Evolutionary conservation across 2,888 invertebrate species (phyloP).

Genomic region (Nudaria mundana): DNA sequence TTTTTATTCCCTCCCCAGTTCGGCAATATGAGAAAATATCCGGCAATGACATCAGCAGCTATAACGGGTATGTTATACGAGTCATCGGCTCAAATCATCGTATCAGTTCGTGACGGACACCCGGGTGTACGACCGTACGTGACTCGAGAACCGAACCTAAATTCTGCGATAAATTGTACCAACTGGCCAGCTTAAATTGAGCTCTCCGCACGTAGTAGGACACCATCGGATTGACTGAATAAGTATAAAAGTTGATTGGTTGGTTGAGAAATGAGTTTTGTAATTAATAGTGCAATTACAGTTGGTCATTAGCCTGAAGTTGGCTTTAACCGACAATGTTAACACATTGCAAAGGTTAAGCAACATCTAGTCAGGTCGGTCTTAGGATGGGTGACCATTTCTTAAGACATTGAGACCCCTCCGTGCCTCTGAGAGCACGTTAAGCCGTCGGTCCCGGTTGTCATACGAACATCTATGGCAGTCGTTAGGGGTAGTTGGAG

Average conservation of each 20-base stretch:
- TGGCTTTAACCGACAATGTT: too few species aligned
- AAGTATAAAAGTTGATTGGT: neutral
- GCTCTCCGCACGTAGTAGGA: conserved; percentile 7
- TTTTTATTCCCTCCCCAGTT: conserved; percentile 3
- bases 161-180: conserved; percentile 64
- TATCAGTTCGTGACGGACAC: conserved; percentile 68
- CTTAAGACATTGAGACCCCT: too few species aligned
- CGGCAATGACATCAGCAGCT: conserved; percentile 7
- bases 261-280: too few species aligned
- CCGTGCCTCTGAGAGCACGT: too few species aligned
- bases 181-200: conserved; percentile 37
- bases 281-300: too few species aligned
- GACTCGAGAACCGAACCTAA: conserved; percentile 65
- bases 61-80: conserved; percentile 35
- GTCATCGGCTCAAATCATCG: conserved; percentile 73
- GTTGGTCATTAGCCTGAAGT: too few species aligned
- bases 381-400: too few species aligned
- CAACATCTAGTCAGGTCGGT: too few species aligned
- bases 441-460: too few species aligned
- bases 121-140: conserved; percentile 67
- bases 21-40: conserved; percentile 7
- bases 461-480: too few species aligned
- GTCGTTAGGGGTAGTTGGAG: too few species aligned
- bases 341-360: too few species aligned
- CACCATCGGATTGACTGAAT: conserved; percentile 1